These are phyloP conservation scores for Phycodurus eques DNA, from an alignment of 2,113 vertebrate species.

Conservation along the genomic window DNA sequence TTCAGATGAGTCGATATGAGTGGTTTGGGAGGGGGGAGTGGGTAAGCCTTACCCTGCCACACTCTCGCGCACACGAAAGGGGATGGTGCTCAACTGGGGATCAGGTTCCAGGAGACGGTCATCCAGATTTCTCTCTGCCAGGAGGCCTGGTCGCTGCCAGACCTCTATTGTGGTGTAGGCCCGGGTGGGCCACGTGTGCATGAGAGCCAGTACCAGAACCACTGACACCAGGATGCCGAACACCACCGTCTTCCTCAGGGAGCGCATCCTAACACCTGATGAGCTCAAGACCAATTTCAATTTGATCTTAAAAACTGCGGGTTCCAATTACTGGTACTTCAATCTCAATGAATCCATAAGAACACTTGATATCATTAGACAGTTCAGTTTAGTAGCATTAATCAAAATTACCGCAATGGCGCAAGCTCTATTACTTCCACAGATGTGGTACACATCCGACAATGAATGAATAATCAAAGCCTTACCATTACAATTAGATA, in stretches of 20 bases:
- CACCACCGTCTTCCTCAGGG: slow-evolving; percentile 60
- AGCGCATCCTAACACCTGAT: slow-evolving; percentile 66
- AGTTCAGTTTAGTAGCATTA: background rate
- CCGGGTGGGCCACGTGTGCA: slow-evolving; percentile 63
- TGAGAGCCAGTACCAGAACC: slow-evolving; percentile 53
- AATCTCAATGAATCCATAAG: background rate
- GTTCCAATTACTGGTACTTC: background rate
- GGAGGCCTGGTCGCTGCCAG: slow-evolving; percentile 53
- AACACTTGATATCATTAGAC: background rate
- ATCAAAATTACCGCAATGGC: background rate
- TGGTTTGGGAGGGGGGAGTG: background rate
- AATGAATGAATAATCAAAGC: too few relatives aligned
- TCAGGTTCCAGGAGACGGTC: slow-evolving; percentile 54
- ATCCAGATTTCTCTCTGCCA: slow-evolving; percentile 55
- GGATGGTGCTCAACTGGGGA: slow-evolving; percentile 54
- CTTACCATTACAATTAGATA: too few relatives aligned
- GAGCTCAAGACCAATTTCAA: slow-evolving; percentile 2
- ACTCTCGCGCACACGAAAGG: slow-evolving; percentile 60
- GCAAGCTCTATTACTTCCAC: too few relatives aligned
- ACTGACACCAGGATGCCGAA: slow-evolving; percentile 66
- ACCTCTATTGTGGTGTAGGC: slow-evolving; percentile 52
- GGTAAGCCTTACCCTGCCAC: slow-evolving; percentile 55
- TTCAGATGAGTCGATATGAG: background rate
- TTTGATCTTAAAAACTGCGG: background rate
- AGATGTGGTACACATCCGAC: too few relatives aligned